Evolutionary conservation across 92 coral and sea anemone species (phyloP), one percentile per base, ranked within the genome.

Genomic region (Galaxea fascicularis): DNA sequence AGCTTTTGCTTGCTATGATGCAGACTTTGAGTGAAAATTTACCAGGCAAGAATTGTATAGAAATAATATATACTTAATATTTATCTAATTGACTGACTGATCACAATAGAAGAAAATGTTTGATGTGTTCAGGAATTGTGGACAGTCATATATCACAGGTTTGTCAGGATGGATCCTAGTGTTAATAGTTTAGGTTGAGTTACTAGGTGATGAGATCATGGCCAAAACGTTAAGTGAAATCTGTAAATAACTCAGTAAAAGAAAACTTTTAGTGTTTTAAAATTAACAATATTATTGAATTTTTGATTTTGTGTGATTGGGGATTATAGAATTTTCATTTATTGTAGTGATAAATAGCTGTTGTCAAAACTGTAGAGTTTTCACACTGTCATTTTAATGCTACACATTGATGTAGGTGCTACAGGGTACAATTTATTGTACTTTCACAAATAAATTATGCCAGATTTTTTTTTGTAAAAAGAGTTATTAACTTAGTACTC

Each of bases 11-110:
- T 25, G 84, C 74, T 31, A 60, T 18, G 31, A 41, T 49, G 30
- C 10, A 35, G 25, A 52, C 26, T 44, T 46, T 24, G 56, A 44
- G 25, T 45, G 0, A 1, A 4, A 49, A 29, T 39, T 17, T 17
- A 64, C 28, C 14, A 4, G 76, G 57, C 52, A 51, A 74, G 65
- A 18, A 47, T 57, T 66, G 73, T 53, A 66, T 66, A 67, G 75
- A 67, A 67, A 65, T 79, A 79, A 79, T 79, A 79, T 79, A 79
- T 79, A 51, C 66, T 13, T 67, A 6, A 67, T 79, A 79, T 79
- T 79, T 79, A 79, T 79, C 84, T 10, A 10, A 52, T 51, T 18
- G 14, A 35, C 20, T 65, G 57, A 66, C 26, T 10, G 60, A 79
- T 46, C 16, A 49, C 52, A 16, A 70, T 49, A 35, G 41, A 35